phyloP scores from a whole-genome alignment of 2,113 vertebrate genomes.

The Syrmaticus mikado region DNA sequence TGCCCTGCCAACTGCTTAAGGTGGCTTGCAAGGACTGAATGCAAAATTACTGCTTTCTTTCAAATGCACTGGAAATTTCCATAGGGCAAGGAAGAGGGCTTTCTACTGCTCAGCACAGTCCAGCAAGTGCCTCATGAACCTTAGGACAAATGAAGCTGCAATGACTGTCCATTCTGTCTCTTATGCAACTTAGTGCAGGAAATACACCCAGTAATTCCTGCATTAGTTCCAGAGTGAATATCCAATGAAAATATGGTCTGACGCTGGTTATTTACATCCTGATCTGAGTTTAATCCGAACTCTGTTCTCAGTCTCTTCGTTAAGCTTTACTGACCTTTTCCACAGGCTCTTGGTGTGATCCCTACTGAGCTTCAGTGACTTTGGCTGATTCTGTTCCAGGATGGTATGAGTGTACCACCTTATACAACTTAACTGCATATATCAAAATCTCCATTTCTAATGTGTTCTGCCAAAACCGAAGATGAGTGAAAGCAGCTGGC shows the following conservation, averaged over 20 bases:
- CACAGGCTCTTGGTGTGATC: neutral
- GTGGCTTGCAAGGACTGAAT: neutral
- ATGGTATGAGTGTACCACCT: neutral
- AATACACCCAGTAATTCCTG: conserved; percentile 44
- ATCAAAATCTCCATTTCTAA: neutral
- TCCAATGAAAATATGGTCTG: conserved; percentile 7
- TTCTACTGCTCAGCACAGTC: neutral
- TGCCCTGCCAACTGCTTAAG: neutral
- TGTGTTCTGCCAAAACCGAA: neutral
- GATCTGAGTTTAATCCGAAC: conserved; percentile 14
- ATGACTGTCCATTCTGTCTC: neutral
- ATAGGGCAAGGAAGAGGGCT: neutral
- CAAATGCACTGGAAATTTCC: neutral
- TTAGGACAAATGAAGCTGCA: neutral
- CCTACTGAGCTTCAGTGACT: neutral
- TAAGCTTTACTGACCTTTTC: conserved; percentile 24
- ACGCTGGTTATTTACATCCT: neutral
- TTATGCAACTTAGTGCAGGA: neutral
- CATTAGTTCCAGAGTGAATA: conserved; percentile 15
- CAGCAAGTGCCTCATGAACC: neutral
- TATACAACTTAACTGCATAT: neutral
- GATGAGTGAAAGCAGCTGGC: neutral
- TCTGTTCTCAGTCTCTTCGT: neutral
- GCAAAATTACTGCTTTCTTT: neutral
- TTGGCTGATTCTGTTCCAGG: neutral